Conservation (phyloP, 1,140 invertebrate genomes). For the Drosophila baimaii region DNA sequence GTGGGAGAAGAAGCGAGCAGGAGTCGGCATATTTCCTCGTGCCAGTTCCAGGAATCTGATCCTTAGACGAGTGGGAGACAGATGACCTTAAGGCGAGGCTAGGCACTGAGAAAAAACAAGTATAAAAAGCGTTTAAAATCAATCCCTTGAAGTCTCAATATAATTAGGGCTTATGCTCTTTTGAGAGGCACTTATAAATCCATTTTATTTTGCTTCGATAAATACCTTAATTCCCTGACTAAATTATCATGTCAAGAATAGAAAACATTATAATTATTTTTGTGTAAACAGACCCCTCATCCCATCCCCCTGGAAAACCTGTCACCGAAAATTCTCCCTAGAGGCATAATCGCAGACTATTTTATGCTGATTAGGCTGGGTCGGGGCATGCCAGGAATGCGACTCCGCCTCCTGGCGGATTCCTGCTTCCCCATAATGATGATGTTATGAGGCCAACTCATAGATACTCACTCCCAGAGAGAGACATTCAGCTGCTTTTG, state of each 20-base stretch:
- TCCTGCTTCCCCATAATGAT: slow-evolving; percentile 16
- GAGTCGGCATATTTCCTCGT: slow-evolving; percentile 11
- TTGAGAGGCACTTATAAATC: no score
- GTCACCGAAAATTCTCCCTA: background rate
- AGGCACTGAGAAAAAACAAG: background rate
- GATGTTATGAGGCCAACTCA: slow-evolving; percentile 10
- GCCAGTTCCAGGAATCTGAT: slow-evolving; percentile 18
- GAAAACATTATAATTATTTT: slow-evolving; percentile 3
- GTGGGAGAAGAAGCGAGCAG: background rate
- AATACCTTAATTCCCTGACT: no score
- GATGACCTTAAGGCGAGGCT: slow-evolving; percentile 16
- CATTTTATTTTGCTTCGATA: background rate
- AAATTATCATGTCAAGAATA: background rate
- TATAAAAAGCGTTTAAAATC: no score
- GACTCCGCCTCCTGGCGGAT: background rate
- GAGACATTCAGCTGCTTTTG: slow-evolving; percentile 43
- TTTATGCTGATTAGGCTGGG: slow-evolving; percentile 33
- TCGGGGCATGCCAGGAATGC: slow-evolving; percentile 18
- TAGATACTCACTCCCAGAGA: background rate
- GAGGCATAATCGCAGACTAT: slow-evolving; percentile 3
- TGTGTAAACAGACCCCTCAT: background rate
- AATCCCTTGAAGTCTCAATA: background rate
- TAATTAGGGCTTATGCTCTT: no score
- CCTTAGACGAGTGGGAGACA: slow-evolving; percentile 28
- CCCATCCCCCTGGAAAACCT: background rate